Percentiles rank a stretch among this genome's conserved stretches.
These are phyloP conservation scores for Crotalus viridis DNA, from an alignment of 2,113 vertebrate genomes.

Conservation along the genomic window DNA sequence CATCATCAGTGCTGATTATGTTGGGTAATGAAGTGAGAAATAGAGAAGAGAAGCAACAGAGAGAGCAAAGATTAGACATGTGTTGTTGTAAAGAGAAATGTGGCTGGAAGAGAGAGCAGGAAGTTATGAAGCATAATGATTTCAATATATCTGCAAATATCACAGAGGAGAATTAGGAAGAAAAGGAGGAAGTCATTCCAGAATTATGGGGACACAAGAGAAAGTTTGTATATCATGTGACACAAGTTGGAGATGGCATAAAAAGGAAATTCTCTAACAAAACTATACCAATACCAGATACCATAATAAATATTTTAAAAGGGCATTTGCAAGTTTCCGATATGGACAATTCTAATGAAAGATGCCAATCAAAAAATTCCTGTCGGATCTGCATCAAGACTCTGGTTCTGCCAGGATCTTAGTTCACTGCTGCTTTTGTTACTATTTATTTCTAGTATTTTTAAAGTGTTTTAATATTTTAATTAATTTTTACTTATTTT, in stretches of 20 bases:
- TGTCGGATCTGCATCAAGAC: not conserved
- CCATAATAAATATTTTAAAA: not conserved
- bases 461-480: not conserved
- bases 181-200: not conserved
- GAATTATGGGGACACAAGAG: not conserved
- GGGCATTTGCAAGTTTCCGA: not conserved
- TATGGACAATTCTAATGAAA: not conserved
- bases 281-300: not conserved
- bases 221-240: not conserved
- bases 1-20: not conserved
- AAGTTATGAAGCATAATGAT: not conserved
- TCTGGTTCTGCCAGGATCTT: not conserved
- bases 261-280: not conserved
- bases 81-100: not conserved
- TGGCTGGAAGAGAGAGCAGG: not conserved
- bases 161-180: not conserved
- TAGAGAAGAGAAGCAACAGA: not conserved
- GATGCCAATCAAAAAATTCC: not conserved
- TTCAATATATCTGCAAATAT: not conserved
- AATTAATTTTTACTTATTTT: not conserved
- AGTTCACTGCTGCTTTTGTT: not conserved
- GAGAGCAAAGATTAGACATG: not conserved
- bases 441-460: not conserved
- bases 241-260: not conserved
- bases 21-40: not conserved